Percentiles rank a stretch among this genome's conserved stretches.
Conservation (phyloP, 2,113 vertebrate species). For the Cavia aperea region DNA sequence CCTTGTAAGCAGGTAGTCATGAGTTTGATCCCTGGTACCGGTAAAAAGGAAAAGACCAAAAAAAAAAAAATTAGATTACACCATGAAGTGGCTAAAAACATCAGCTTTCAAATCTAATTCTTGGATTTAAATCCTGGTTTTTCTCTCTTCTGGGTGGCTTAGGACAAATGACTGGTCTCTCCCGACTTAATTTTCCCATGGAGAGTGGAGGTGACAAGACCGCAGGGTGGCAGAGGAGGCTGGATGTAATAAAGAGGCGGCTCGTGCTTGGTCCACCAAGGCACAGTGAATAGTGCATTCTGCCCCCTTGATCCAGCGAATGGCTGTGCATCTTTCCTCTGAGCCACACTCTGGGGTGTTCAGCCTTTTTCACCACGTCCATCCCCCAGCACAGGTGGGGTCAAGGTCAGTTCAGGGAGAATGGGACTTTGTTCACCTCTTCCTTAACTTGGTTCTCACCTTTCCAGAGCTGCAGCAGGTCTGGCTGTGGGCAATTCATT, state of each 20-base stretch:
- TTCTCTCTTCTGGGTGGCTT: accelerated
- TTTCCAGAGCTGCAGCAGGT: not conserved
- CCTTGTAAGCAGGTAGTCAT: no score
- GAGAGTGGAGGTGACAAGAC: not conserved
- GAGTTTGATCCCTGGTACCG: no score
- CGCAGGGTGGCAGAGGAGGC: not conserved
- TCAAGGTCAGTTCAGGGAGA: not conserved
- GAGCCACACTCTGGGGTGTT: not conserved
- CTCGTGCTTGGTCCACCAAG: accelerated
- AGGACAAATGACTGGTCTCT: not conserved
- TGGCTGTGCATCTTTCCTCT: accelerated
- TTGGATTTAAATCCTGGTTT: not conserved
- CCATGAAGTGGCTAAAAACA: no score
- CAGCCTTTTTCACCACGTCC: not conserved
- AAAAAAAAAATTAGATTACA: no score
- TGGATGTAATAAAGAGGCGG: not conserved
- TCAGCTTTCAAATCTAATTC: not conserved
- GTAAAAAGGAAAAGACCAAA: no score
- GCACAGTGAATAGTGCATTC: accelerated
- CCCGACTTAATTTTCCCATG: not conserved
- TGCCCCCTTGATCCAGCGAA: accelerated
- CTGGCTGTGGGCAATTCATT: not conserved
- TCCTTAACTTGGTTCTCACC: accelerated
- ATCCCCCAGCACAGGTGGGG: accelerated
- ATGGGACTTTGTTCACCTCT: not conserved